Percentiles rank a stretch among this genome's conserved stretches.
Evolutionary conservation across 92 coral and sea anemone species (phyloP).

Genomic region (Blastomussa wellsi): DNA sequence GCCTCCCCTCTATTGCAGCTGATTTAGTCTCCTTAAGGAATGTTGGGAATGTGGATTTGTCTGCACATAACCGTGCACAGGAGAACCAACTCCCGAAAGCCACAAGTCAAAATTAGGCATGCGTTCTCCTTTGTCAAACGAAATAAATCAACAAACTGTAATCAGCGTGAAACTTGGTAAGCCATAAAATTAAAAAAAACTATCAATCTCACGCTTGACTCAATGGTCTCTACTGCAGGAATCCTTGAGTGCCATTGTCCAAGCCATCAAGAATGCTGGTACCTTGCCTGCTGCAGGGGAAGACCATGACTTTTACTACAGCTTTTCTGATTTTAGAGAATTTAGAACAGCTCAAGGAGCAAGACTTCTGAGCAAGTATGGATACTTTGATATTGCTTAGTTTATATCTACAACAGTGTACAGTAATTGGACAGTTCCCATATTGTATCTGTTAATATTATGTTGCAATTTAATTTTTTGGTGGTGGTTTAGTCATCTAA

Average conservation of each 20-base stretch:
- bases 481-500: too few species aligned
- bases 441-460: too few species aligned
- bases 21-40: too few species aligned
- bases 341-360: slow-evolving; percentile 92
- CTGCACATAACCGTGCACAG: too few species aligned
- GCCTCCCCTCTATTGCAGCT: too few species aligned
- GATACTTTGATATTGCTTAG: neutral
- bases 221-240: slow-evolving; percentile 47
- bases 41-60: too few species aligned
- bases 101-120: too few species aligned
- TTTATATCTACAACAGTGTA: neutral
- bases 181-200: neutral
- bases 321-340: slow-evolving; percentile 92
- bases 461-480: too few species aligned
- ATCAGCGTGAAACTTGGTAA: neutral
- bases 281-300: slow-evolving; percentile 88
- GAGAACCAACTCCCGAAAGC: too few species aligned
- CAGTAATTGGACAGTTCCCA: too few species aligned
- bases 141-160: too few species aligned
- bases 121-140: too few species aligned
- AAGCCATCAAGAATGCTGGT: slow-evolving; percentile 75
- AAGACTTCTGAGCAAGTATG: slow-evolving; percentile 80
- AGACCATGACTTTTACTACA: slow-evolving; percentile 95
- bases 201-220: neutral
- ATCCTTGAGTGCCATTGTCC: slow-evolving; percentile 71